Evolutionary conservation across 2,797 vertebrate genomes (phyloP).

Genomic region (Ibycter americanus): DNA sequence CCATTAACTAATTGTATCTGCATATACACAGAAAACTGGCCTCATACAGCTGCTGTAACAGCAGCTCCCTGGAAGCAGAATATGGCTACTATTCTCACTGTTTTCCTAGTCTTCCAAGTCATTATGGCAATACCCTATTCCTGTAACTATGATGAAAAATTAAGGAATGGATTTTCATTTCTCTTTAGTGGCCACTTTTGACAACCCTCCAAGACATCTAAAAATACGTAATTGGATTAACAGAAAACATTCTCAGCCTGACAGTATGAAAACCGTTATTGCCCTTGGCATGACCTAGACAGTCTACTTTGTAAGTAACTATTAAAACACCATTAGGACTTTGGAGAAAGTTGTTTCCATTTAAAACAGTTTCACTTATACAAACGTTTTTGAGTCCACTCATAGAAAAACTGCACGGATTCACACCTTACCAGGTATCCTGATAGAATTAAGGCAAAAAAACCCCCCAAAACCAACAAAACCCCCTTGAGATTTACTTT

Average conservation of each 20-base stretch:
- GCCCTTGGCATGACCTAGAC: not conserved
- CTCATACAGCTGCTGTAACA: not conserved
- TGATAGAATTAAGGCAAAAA: not conserved
- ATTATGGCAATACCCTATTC: not conserved
- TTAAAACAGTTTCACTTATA: not conserved
- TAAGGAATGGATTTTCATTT: not conserved
- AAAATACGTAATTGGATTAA: not conserved
- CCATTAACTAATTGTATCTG: not conserved
- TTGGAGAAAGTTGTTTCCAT: not conserved
- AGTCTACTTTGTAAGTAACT: not conserved
- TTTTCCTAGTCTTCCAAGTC: not conserved
- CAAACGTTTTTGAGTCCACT: not conserved
- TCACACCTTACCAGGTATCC: not conserved
- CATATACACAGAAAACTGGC: not conserved
- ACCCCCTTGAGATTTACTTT: not conserved
- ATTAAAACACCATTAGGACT: not conserved
- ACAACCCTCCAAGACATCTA: not conserved
- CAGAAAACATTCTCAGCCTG: not conserved
- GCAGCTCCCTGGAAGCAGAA: not conserved
- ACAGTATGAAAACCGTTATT: not conserved
- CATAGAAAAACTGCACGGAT: not conserved
- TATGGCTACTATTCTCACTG: not conserved
- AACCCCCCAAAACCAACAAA: not conserved
- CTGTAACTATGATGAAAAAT: not conserved
- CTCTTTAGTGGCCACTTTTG: not conserved